Percentiles rank a stretch among this genome's conserved stretches.
Conservation (phyloP, 2,797 vertebrate species). For the Crenuchus spilurus region DNA sequence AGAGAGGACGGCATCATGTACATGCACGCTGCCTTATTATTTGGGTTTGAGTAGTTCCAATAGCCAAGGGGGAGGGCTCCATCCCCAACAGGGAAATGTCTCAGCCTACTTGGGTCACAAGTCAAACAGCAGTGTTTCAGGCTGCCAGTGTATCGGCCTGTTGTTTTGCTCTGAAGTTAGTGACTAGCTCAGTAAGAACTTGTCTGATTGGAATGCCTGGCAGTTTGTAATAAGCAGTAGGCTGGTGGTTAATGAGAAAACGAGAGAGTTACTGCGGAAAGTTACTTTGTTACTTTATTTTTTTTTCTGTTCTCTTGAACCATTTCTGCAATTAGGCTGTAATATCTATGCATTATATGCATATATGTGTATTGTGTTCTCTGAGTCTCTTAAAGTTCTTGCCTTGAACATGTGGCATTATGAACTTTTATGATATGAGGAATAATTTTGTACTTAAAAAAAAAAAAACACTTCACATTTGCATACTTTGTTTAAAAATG, state of each 20-base stretch:
- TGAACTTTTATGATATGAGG: too few relatives aligned
- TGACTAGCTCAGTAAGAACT: background rate
- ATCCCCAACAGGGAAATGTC: background rate
- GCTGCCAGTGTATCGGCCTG: background rate
- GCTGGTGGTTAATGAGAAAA: background rate
- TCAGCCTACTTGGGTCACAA: background rate
- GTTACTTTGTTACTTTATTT: background rate
- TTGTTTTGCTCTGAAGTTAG: background rate
- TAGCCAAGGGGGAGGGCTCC: background rate
- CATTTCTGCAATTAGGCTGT: background rate
- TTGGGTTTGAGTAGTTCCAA: background rate
- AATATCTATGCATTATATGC: background rate
- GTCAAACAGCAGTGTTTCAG: background rate
- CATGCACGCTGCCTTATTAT: conserved; percentile 10
- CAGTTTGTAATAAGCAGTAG: background rate
- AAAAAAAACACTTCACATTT: too few relatives aligned
- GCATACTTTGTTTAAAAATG: too few relatives aligned
- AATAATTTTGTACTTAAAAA: too few relatives aligned
- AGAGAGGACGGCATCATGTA: background rate
- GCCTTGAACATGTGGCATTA: background rate
- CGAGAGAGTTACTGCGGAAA: background rate
- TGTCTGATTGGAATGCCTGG: background rate
- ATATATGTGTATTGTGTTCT: too few relatives aligned
- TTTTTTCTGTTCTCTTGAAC: background rate
- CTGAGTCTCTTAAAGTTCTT: background rate